Percentiles rank a stretch among this genome's conserved stretches.
Evolutionary conservation across 2,113 vertebrate species (phyloP).

Genomic region (Apistogramma diplotaenia): DNA sequence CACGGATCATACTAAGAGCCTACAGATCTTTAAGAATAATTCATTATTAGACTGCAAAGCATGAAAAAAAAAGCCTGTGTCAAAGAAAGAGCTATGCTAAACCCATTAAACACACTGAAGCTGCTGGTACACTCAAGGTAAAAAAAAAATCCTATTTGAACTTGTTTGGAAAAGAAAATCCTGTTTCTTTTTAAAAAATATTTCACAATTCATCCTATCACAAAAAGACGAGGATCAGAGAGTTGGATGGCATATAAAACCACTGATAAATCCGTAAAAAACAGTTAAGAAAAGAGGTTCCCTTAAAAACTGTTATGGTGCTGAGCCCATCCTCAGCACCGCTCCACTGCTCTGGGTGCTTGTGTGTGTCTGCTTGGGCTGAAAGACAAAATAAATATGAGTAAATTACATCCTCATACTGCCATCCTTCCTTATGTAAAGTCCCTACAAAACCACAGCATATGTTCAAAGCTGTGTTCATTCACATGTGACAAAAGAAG

Average conservation of each 20-base stretch:
- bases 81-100: not conserved
- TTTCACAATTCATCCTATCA: constrained; percentile 39
- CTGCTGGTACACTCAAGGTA: constrained; percentile 50
- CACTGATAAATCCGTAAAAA: constrained; percentile 54
- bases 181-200: constrained; percentile 35
- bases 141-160: constrained; percentile 39
- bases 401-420: constrained; percentile 25
- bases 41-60: constrained; percentile 25
- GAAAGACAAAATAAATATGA: constrained; percentile 36
- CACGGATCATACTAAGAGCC: not conserved
- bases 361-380: constrained; percentile 6
- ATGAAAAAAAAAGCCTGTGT: constrained; percentile 6
- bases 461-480: not conserved
- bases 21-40: constrained; percentile 7
- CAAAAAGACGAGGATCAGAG: constrained; percentile 51
- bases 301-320: constrained; percentile 36
- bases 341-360: not conserved
- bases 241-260: constrained; percentile 57
- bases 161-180: constrained; percentile 37
- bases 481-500: not conserved
- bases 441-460: constrained; percentile 2
- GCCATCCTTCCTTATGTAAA: constrained; percentile 6
- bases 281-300: constrained; percentile 54
- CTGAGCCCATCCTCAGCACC: constrained; percentile 26
- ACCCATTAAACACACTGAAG: constrained; percentile 32